phyloP scores from a whole-genome alignment of 2,888 invertebrate genomes.

The Pollenia amentaria region DNA sequence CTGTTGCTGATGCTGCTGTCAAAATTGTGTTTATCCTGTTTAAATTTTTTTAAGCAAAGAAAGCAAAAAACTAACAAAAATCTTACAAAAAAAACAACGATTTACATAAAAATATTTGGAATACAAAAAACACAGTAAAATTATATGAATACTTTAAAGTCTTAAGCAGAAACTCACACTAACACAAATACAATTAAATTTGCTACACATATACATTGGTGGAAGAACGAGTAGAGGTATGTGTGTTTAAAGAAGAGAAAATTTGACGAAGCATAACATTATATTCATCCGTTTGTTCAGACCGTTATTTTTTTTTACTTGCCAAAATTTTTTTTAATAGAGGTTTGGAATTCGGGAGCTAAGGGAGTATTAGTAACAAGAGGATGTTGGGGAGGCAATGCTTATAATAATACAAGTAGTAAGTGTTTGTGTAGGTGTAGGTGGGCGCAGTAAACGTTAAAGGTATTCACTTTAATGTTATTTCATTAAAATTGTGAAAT shows the following conservation, averaged over 20 bases:
- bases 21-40: slow-evolving; percentile 25
- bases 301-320: background rate
- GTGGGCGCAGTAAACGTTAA: background rate
- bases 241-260: slow-evolving; percentile 13
- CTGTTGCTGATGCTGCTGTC: slow-evolving; percentile 6
- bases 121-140: background rate
- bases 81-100: background rate
- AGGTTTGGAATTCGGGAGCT: background rate
- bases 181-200: background rate
- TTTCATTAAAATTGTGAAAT: slow-evolving; percentile 78
- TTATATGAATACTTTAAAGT: slow-evolving; percentile 30
- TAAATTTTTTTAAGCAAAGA: background rate
- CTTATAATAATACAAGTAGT: too few relatives aligned
- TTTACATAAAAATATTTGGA: slow-evolving; percentile 15
- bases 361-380: background rate
- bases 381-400: background rate
- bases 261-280: slow-evolving; percentile 61
- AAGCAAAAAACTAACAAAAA: background rate
- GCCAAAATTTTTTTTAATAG: slow-evolving; percentile 16
- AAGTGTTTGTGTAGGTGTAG: too few relatives aligned
- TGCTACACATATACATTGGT: background rate
- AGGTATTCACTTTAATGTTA: slow-evolving; percentile 56
- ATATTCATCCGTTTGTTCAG: slow-evolving; percentile 31
- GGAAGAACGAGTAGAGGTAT: background rate
- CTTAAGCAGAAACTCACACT: background rate